Percentiles rank a stretch among this genome's conserved stretches.
Evolutionary conservation across 2,797 vertebrate species (phyloP).

Genomic region (Dendrocincla fuliginosa): DNA sequence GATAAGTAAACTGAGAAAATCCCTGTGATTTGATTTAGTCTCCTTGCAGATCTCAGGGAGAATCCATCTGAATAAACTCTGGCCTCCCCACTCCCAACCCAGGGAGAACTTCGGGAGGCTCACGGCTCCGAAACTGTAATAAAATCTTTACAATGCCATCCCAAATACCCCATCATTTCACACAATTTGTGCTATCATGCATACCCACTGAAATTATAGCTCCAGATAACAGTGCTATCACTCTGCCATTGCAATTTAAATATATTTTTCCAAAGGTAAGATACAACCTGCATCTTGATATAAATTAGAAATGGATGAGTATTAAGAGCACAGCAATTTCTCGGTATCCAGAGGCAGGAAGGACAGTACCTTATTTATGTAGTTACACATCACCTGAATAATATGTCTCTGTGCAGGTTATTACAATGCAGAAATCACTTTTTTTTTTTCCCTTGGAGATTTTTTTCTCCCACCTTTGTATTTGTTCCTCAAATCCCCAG

Average conservation of each 20-base stretch:
- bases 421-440: slow-evolving; percentile 18
- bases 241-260: slow-evolving; percentile 32
- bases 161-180: slow-evolving; percentile 60
- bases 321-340: not conserved
- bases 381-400: slow-evolving; percentile 27
- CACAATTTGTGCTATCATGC: slow-evolving; percentile 38
- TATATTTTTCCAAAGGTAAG: slow-evolving; percentile 43
- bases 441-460: not conserved
- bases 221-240: slow-evolving; percentile 58
- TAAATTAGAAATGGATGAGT: slow-evolving; percentile 5
- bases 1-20: slow-evolving; percentile 50
- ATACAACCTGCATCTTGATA: slow-evolving; percentile 7
- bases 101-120: not conserved
- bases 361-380: slow-evolving; percentile 7
- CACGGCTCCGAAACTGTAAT: slow-evolving; percentile 2
- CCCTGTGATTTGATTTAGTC: slow-evolving; percentile 42
- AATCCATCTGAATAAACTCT: slow-evolving; percentile 27
- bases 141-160: slow-evolving; percentile 53
- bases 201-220: slow-evolving; percentile 54
- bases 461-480: not conserved
- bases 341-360: not conserved
- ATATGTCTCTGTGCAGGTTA: not conserved
- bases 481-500: not conserved
- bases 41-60: slow-evolving; percentile 36
- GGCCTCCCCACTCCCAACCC: not conserved